Base-by-base conservation (phyloP, 2,888 invertebrate species). In the Xanthorhoe spadicearia region DNA sequence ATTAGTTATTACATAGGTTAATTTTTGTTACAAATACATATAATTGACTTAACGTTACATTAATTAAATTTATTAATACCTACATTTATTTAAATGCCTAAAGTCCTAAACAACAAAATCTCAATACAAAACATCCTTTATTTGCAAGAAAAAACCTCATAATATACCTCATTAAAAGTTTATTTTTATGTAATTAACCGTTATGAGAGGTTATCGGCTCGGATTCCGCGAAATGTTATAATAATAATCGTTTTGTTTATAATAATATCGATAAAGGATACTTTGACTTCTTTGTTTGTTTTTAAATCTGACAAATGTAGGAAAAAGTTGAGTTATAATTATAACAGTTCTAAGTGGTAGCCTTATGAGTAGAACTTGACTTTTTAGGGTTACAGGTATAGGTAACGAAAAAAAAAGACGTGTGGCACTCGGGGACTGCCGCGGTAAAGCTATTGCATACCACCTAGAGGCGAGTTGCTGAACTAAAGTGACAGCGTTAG, bases 171-270 rank as follows among this genome's bases (percentile, higher is more conserved):
- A 57, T 57, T 49, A 57, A 10, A 38, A 51, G 17, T 35, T 19
- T 58, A 50, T 58, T 35, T 50, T 58, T 35, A 49, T 58, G 49
- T 23, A 43, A 9, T 52, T 38, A 43, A 60, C 38, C 52, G 43
- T 56, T 13, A 50, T 4, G 17, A 13, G 28, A 13, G 60, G 60
- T 53, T 60, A 60, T 60, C 53, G 23, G 5, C 35, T 18, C 2
- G 48, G 19, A n/a, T 61, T 61, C 61, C 10, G 61, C 61, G 61
- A 61, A 61, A 18, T 18, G 35, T 48, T 35, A 54, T 38, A 18
- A 54, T 54, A 56, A 15, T 46, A 54, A 35, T 15, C 13, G 52
- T 15, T 43, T 52, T 23, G 35, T 51, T 52, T 59, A 43, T 13
- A 55, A 38, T 54, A 9, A 35, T 54, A 61, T 61, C 49, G 61